These are phyloP conservation scores for Eudasyphora cyanicolor DNA, from an alignment of 2,888 invertebrate genomes.

Conservation along the genomic window DNA sequence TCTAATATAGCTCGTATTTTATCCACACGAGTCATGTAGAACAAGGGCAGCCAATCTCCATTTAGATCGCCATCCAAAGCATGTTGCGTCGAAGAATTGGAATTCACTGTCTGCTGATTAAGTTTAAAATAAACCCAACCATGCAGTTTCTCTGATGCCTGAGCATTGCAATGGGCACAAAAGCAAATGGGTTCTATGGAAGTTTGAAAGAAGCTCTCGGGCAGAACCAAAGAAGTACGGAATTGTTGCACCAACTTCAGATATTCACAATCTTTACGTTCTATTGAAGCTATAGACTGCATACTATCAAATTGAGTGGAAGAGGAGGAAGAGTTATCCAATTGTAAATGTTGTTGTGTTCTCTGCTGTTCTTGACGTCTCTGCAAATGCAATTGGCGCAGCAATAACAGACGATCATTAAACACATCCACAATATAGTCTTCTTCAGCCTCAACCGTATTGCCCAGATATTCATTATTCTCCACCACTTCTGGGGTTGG, in stretches of 20 bases:
- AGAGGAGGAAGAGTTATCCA: slow-evolving; percentile 70
- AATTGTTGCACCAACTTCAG: slow-evolving; percentile 78
- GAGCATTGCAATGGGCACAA: slow-evolving; percentile 75
- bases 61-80: slow-evolving; percentile 64
- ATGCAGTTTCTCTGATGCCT: slow-evolving; percentile 75
- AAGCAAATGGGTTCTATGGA: slow-evolving; percentile 77
- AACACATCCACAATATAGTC: slow-evolving; percentile 71
- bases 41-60: slow-evolving; percentile 78
- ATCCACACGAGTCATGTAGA: slow-evolving; percentile 79
- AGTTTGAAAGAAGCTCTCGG: slow-evolving; percentile 78
- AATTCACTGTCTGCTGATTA: slow-evolving; percentile 78
- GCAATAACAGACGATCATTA: slow-evolving; percentile 69
- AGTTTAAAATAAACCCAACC: slow-evolving; percentile 80
- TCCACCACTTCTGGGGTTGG: slow-evolving; percentile 22
- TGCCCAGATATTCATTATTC: slow-evolving; percentile 58
- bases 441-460: slow-evolving; percentile 37
- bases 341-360: slow-evolving; percentile 69
- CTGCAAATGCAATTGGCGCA: slow-evolving; percentile 72
- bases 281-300: slow-evolving; percentile 74
- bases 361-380: slow-evolving; percentile 72
- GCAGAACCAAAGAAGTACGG: slow-evolving; percentile 77
- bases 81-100: slow-evolving; percentile 69
- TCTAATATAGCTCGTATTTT: slow-evolving; percentile 80
- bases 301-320: slow-evolving; percentile 74
- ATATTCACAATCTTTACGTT: slow-evolving; percentile 79